Evolutionary conservation across 2,113 vertebrate genomes (phyloP), one percentile per base, ranked within the genome.

Genomic region (Himantopus leucocephalus): DNA sequence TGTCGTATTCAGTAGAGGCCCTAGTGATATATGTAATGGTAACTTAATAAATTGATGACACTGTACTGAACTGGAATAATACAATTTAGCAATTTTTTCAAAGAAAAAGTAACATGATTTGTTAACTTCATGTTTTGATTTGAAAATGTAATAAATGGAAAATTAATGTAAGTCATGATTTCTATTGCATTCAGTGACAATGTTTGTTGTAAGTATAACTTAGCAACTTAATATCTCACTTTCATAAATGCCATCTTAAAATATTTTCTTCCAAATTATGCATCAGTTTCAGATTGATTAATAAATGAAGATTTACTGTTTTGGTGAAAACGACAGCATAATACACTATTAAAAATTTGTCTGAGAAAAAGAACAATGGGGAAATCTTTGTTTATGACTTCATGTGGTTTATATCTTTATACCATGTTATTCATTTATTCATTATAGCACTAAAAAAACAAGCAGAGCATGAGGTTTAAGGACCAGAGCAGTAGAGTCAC

Each of bases 21-120:
- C 19, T 52, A 34, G 72, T 85, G 59, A 90, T 68, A 43, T 52
- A 58, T 43, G 9, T 21, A 89, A 68, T 21, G 9, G 16, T 89
- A 91, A 94, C 76, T 92, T 90, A 82, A 83, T 91, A 95, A 96
- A 87, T 50, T 85, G 64, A 43, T 64, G 26, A n/a, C 30, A 35
- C 10, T n/a, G 14, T 62, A 41, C 26, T 92, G 72, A 92, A 82
- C 53, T 84, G 75, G 41, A 94, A 95, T 90, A 94, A 95, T 41
- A 47, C 10, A 90, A 96, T 88, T 78, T 86, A 78, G 17, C 81
- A 80, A 29, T 81, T 73, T 86, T 91, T 94, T 45, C 5, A 37
- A 84, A 29, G 8, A 26, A 80, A 91, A 89, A 72, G 5, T 55
- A 84, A 48, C 14, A 41, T 20, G 7, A 71, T 63, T 74, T 88